phyloP scores from a whole-genome alignment of 2,888 invertebrate genomes.

The Rhaphigaster nebulosa region DNA sequence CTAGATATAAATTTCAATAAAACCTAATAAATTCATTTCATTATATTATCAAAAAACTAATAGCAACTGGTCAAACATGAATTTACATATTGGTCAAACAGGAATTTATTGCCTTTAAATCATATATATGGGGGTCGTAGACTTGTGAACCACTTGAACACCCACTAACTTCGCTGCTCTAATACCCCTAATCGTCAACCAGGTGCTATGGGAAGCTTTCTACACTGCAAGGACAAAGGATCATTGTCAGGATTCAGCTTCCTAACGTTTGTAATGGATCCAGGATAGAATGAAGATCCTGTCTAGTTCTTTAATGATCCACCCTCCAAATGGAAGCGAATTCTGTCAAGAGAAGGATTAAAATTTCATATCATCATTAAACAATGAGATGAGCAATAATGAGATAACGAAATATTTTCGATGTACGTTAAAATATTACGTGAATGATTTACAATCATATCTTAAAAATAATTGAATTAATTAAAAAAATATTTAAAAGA shows the following conservation, averaged over 20 bases:
- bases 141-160: background rate
- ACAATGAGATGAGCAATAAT: background rate
- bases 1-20: no score
- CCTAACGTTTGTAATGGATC: background rate
- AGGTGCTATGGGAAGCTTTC: background rate
- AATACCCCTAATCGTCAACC: background rate
- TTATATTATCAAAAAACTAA: background rate
- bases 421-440: background rate
- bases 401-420: background rate
- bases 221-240: background rate
- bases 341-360: background rate
- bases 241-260: slow-evolving; percentile 2
- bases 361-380: background rate
- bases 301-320: slow-evolving; percentile 13
- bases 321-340: background rate
- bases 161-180: background rate
- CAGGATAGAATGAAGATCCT: slow-evolving; percentile 12
- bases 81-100: no score
- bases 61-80: background rate
- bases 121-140: background rate
- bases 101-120: background rate
- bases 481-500: no score
- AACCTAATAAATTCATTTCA: background rate
- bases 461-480: no score
- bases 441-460: background rate